Conservation (phyloP, 1,140 invertebrate genomes). For the Pinna nobilis region DNA sequence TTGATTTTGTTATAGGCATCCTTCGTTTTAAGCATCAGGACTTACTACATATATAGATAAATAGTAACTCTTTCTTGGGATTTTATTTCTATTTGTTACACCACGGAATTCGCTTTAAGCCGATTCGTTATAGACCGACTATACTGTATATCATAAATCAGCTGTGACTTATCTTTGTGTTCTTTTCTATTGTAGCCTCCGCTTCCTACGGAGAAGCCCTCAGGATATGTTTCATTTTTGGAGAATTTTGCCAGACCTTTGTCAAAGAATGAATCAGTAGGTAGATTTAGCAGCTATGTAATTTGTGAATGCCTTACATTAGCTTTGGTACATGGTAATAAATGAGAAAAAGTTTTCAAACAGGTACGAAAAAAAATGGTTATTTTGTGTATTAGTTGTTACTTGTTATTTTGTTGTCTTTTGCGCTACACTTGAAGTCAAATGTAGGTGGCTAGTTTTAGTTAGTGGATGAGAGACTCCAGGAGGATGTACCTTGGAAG, state of each 20-base stretch:
- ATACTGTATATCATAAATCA: no score
- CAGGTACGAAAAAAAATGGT: no score
- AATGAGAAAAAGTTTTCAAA: no score
- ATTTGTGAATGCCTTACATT: background rate
- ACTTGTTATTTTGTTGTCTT: no score
- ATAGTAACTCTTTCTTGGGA: background rate
- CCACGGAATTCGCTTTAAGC: no score
- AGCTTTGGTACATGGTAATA: background rate
- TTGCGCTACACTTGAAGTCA: no score
- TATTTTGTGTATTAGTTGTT: no score
- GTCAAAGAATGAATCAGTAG: conserved; percentile 62
- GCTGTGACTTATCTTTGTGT: background rate
- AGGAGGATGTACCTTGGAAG: no score
- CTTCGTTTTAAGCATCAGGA: background rate
- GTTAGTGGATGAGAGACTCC: no score
- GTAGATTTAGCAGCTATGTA: conserved; percentile 6
- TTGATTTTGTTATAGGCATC: background rate
- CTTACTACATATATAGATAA: background rate
- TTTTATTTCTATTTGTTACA: no score
- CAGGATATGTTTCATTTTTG: conserved; percentile 64
- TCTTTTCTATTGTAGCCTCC: conserved; percentile 54
- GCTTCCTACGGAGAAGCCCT: conserved; percentile 58
- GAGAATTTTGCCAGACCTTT: conserved; percentile 56
- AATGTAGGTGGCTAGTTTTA: no score
- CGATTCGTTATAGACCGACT: no score